A percentile compares a stretch with the other conserved stretches of the same genome.
phyloP scores from a whole-genome alignment of 2,797 vertebrate species.

The Danionella dracula region DNA sequence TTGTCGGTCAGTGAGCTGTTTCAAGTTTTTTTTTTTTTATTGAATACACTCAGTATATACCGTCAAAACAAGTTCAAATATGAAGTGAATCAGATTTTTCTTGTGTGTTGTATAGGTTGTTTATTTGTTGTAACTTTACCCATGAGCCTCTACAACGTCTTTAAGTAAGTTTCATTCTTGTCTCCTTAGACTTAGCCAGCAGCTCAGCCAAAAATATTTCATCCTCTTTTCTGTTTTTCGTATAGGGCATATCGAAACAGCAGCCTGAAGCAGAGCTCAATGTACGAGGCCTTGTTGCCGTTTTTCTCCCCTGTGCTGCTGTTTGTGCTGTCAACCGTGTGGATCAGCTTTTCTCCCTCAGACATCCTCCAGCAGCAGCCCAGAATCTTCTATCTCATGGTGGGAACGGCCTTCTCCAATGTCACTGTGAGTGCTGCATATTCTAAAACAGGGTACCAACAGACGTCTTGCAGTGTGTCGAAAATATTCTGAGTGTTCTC shows the following conservation, averaged over 20 bases:
- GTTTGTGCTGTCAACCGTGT: constrained; percentile 80
- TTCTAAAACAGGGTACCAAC: too few species aligned
- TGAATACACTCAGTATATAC: neutral
- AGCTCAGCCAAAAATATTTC: neutral
- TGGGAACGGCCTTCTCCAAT: constrained; percentile 93
- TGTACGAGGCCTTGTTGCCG: constrained; percentile 86
- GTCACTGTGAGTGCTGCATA: constrained; percentile 78
- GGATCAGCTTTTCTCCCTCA: constrained; percentile 80
- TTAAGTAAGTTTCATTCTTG: constrained; percentile 73
- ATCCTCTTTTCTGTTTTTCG: neutral
- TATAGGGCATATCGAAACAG: constrained; percentile 77
- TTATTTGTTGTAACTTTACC: constrained; percentile 88
- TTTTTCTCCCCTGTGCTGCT: constrained; percentile 87
- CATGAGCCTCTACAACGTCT: constrained; percentile 92
- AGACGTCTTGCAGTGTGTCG: neutral
- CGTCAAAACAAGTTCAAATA: neutral
- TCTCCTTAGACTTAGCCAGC: neutral
- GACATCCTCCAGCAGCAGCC: constrained; percentile 83
- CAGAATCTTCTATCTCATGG: constrained; percentile 91
- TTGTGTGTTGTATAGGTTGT: constrained; percentile 68
- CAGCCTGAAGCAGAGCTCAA: constrained; percentile 84
- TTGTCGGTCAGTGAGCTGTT: constrained; percentile 81
- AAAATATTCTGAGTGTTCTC: constrained; percentile 1
- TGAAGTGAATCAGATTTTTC: neutral
- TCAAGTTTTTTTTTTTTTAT: too few species aligned